Evolutionary conservation across 2,113 vertebrate species (phyloP).

Genomic region (Shinisaurus crocodilurus): DNA sequence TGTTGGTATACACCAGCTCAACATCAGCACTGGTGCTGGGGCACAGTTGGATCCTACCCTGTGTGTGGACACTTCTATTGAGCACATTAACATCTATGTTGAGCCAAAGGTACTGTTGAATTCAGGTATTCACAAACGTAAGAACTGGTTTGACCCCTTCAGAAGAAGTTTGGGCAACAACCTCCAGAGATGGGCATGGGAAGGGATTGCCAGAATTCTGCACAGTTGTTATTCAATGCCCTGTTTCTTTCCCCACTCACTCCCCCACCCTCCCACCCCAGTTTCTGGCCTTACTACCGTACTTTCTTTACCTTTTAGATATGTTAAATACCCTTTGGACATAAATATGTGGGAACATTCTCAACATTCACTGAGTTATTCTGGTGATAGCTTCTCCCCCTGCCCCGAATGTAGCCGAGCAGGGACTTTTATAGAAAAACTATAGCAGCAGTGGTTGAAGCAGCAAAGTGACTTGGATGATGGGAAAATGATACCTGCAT

Average conservation of each 20-base stretch:
- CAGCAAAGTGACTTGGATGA: background rate
- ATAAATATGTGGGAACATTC: background rate
- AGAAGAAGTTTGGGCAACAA: background rate
- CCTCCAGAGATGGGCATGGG: background rate
- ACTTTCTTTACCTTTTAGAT: background rate
- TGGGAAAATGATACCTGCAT: background rate
- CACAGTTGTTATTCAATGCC: background rate
- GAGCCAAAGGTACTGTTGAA: background rate
- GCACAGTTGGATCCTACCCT: no score
- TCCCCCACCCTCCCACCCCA: no score
- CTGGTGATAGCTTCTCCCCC: no score
- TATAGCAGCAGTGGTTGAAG: background rate
- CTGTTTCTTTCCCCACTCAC: background rate
- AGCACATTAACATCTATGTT: background rate
- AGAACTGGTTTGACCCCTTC: background rate
- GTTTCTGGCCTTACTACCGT: background rate
- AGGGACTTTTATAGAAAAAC: background rate
- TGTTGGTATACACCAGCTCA: no score
- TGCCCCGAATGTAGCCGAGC: no score
- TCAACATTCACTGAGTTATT: background rate
- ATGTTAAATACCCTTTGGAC: background rate
- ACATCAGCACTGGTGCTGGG: no score
- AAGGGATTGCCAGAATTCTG: background rate
- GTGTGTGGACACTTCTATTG: background rate
- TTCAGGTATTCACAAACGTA: no score